phyloP scores from a whole-genome alignment of 1,140 invertebrate genomes.

The Drosophila baimaii region DNA sequence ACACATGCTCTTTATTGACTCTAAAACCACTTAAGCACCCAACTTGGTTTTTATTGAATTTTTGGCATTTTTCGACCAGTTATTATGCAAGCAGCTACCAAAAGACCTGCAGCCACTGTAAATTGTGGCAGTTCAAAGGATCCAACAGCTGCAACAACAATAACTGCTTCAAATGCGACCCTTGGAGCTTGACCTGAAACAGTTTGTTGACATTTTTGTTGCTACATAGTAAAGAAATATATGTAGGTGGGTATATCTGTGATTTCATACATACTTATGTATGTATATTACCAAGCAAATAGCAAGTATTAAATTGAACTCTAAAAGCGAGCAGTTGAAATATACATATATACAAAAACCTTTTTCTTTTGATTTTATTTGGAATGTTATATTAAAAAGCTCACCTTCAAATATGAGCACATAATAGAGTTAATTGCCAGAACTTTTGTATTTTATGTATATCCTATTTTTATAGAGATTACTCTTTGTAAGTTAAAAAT shows the following conservation, averaged over 20 bases:
- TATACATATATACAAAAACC: neutral
- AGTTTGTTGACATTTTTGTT: constrained; percentile 33
- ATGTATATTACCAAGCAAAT: neutral
- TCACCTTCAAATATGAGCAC: no score
- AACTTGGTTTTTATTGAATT: constrained; percentile 2
- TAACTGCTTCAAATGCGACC: constrained; percentile 11
- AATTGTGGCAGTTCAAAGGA: constrained; percentile 16
- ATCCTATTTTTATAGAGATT: no score
- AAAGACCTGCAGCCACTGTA: constrained; percentile 22
- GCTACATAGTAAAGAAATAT: neutral
- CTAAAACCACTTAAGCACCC: neutral
- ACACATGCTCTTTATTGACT: constrained; percentile 1
- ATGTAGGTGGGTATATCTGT: neutral
- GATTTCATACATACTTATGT: neutral
- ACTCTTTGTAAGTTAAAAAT: no score
- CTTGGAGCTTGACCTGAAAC: constrained; percentile 11
- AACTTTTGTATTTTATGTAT: no score
- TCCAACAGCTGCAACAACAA: constrained; percentile 21
- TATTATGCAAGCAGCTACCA: constrained; percentile 1
- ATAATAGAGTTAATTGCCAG: no score
- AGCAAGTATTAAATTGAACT: neutral
- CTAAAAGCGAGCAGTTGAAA: neutral
- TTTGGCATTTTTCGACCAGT: constrained; percentile 1
- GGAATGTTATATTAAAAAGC: no score
- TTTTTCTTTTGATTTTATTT: no score